Evolutionary conservation across 2,888 invertebrate genomes (phyloP).

Genomic region (Ormyrus rosae): DNA sequence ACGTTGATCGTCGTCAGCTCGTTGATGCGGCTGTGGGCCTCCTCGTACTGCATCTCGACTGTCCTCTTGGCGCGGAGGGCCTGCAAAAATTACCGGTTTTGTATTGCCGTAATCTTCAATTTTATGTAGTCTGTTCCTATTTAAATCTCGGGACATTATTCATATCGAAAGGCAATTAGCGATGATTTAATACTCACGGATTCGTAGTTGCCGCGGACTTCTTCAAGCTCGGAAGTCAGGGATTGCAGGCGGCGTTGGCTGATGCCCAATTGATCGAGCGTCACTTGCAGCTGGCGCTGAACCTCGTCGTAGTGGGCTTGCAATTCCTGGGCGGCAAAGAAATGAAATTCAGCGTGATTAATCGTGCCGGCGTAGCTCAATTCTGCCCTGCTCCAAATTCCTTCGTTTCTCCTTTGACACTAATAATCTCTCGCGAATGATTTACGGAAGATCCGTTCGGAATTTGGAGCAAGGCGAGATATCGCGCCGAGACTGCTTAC

Average conservation of each 20-base stretch:
- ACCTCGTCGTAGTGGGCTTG: slow-evolving; percentile 97
- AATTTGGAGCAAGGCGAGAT: no score
- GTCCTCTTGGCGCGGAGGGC: slow-evolving; percentile 94
- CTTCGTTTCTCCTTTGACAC: no score
- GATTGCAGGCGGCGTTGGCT: slow-evolving; percentile 94
- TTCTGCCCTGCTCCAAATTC: no score
- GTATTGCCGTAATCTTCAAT: not conserved
- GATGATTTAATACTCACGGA: slow-evolving; percentile 77
- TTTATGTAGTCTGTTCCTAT: not conserved
- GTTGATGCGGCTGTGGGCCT: slow-evolving; percentile 92
- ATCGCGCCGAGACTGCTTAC: slow-evolving; percentile 72
- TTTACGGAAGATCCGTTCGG: no score
- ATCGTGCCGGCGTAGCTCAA: not conserved
- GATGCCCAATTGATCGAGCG: slow-evolving; percentile 94
- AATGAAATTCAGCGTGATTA: not conserved
- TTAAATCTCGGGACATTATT: slow-evolving; percentile 14
- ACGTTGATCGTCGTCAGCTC: slow-evolving; percentile 97
- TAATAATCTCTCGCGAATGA: no score
- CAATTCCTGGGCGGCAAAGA: slow-evolving; percentile 81
- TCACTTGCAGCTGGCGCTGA: slow-evolving; percentile 96
- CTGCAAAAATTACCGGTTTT: slow-evolving; percentile 74
- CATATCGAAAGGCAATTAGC: not conserved
- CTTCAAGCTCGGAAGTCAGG: slow-evolving; percentile 96
- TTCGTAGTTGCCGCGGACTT: slow-evolving; percentile 94
- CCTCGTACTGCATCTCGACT: slow-evolving; percentile 93